Evolutionary conservation across 2,888 invertebrate species (phyloP), one percentile per base, ranked within the genome.

Genomic region (Eupithecia inturbata): DNA sequence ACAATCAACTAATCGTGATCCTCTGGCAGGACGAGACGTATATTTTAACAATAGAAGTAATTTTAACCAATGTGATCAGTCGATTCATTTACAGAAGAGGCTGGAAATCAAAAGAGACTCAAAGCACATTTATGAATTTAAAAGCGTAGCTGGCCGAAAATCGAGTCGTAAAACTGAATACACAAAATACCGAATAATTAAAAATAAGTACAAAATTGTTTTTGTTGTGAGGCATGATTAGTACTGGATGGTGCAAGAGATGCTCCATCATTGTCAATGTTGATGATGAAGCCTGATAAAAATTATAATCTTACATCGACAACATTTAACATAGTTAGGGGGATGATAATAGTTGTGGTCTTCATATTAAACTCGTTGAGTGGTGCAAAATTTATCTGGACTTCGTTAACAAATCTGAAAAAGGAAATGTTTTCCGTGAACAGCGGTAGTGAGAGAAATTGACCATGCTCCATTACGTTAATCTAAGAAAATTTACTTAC

Each of bases 341-440:
- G 90, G 36, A 91, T 73, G n/a, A 89, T 72, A 76, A 92, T 80
- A 12, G 89, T 91, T 1, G 89, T 88, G 0, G 87, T 80, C 82
- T 91, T 92, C 88, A 93, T 88, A 67, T 84, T 87, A 33, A 84
- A 89, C 78, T 93, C 92, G 67, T 89, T 92, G 5, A 92, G 75
- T 4, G 86, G 60, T 7, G 82, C 82, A 60, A 88, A 91, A 45
- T 82, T 82, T 4, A 26, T 77, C 77, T 88, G 83, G 1, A 90
- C 81, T 3, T 72, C 72, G 22, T 83, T 76, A 2, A 88, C 77
- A 45, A 89, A 87, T 4, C 91, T 92, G 84, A 53, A 87, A 88
- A 75, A 67, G 10, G 64, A 57, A 26, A 28, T 26, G 10, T 57
- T 53, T 26, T 26, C 26, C 0, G 57, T 57, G 53, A 53, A 10